phyloP scores from a whole-genome alignment of 2,797 vertebrate genomes.

The Lophotriccus pileatus region DNA sequence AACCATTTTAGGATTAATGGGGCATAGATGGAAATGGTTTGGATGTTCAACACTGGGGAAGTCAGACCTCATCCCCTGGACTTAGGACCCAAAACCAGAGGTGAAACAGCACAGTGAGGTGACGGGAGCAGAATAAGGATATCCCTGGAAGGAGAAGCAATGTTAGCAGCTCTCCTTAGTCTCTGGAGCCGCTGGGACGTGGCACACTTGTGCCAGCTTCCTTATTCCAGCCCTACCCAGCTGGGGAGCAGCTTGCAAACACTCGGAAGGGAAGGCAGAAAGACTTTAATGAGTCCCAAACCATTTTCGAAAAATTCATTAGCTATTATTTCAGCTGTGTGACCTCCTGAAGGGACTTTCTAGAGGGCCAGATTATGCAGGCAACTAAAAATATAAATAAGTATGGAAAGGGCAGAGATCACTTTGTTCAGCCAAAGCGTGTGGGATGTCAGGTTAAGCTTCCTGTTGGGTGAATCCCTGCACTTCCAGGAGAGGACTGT shows the following conservation, averaged over 20 bases:
- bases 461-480: background rate
- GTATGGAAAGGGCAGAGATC: conserved; percentile 35
- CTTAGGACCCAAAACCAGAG: background rate
- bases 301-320: conserved; percentile 43
- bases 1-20: background rate
- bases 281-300: conserved; percentile 37
- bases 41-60: background rate
- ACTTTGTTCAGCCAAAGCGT: background rate
- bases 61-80: background rate
- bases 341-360: conserved; percentile 60
- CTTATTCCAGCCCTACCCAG: background rate
- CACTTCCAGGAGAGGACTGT: background rate
- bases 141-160: background rate
- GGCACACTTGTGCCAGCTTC: background rate
- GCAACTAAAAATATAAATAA: conserved; percentile 46
- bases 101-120: background rate
- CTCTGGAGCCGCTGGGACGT: background rate
- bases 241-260: background rate
- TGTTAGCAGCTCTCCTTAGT: background rate
- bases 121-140: background rate
- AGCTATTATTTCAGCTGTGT: conserved; percentile 68
- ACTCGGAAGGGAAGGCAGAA: background rate
- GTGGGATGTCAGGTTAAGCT: conserved; percentile 30
- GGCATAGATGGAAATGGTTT: background rate
- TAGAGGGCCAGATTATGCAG: conserved; percentile 42